phyloP scores from a whole-genome alignment of 2,888 invertebrate genomes.

The Meiosimyza platycephala region DNA sequence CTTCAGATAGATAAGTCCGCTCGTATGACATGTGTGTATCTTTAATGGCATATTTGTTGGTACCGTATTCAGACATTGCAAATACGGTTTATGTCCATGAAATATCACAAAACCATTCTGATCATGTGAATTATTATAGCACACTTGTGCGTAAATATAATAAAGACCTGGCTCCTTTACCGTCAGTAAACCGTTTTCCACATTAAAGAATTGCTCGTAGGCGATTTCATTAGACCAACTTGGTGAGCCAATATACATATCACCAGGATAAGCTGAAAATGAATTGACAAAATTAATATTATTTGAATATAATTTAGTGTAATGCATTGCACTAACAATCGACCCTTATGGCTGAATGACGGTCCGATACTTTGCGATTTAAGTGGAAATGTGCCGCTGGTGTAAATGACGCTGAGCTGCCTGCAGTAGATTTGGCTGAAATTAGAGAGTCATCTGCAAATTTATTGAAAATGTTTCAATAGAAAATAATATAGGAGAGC shows the following conservation, averaged over 20 bases:
- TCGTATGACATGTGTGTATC: conserved; percentile 81
- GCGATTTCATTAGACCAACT: conserved; percentile 71
- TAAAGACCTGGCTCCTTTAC: conserved; percentile 80
- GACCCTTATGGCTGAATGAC: conserved; percentile 47
- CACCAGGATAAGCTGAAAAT: conserved; percentile 56
- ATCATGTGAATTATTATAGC: conserved; percentile 82
- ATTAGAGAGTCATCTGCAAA: conserved; percentile 60
- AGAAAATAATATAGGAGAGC: background rate
- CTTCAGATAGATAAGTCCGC: conserved; percentile 73
- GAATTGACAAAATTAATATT: background rate
- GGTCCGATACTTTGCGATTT: conserved; percentile 54
- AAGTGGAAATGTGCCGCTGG: conserved; percentile 63
- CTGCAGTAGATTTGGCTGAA: conserved; percentile 58
- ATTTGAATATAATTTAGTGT: background rate
- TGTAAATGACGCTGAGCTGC: conserved; percentile 19
- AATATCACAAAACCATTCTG: conserved; percentile 80
- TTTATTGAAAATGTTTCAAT: conserved; percentile 41
- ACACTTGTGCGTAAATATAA: conserved; percentile 83
- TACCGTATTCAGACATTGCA: conserved; percentile 80
- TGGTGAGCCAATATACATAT: conserved; percentile 62
- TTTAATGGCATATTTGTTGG: conserved; percentile 71
- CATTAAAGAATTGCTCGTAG: conserved; percentile 73
- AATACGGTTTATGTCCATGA: conserved; percentile 72
- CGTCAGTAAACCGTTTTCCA: conserved; percentile 74
- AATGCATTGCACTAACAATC: conserved; percentile 49